Conservation (phyloP, 1,140 invertebrate species). For the Procambarus virginalis region DNA sequence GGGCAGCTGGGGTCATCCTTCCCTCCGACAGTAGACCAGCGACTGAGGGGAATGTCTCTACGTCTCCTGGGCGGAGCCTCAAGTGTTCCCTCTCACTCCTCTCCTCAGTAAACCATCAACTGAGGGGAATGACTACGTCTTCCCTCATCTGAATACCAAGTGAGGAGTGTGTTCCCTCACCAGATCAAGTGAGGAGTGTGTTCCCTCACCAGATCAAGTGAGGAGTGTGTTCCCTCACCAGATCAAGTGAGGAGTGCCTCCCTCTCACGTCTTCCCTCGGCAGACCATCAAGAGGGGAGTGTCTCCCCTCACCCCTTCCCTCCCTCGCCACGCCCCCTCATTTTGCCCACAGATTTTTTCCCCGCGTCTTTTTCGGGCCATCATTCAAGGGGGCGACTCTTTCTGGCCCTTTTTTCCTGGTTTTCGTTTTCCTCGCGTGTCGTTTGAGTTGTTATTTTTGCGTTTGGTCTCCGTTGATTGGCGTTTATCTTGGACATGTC, state of each 20-base stretch:
- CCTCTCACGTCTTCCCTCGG: not conserved
- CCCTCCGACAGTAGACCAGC: no score
- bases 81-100: not conserved
- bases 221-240: not conserved
- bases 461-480: constrained; percentile 3
- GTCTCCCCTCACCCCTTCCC: constrained; percentile 1
- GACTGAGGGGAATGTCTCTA: no score
- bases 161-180: not conserved
- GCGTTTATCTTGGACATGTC: not conserved
- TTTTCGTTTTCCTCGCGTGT: constrained; percentile 20
- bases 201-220: not conserved
- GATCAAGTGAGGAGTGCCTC: not conserved
- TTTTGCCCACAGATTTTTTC: not conserved
- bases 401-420: not conserved
- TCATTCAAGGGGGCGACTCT: constrained; percentile 9
- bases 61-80: no score
- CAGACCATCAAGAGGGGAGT: not conserved
- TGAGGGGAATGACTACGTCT: not conserved
- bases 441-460: constrained; percentile 7
- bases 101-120: not conserved
- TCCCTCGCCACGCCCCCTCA: constrained; percentile 14
- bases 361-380: not conserved
- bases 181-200: not conserved
- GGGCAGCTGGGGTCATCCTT: no score
- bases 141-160: not conserved